Base-by-base conservation (phyloP, 1,140 invertebrate species). In the Odontomachus brunneus region DNA sequence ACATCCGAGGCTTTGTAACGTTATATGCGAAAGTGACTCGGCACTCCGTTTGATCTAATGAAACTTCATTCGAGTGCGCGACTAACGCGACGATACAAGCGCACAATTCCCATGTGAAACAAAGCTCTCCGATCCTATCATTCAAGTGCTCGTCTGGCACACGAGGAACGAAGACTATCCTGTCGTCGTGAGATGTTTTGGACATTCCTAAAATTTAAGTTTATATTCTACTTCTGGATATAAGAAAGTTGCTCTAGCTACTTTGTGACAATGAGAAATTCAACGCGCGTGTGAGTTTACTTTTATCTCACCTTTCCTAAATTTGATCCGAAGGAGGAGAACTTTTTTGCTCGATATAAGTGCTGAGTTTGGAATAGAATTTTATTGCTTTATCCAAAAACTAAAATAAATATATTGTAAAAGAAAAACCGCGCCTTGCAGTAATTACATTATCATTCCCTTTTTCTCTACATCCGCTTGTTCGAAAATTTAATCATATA, bases 21-120 rank as follows among this genome's bases (percentile, higher is more conserved):
- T 57, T 72, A 72, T 72, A 72, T 72, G 38, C 19, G 19, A 72
- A 38, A 72, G 51, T 72, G 69, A n/a, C 29, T n/a, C 51, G 12
- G 51, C n/a, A 55, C 55, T 55, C 69, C 49, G 69, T 72, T 72
- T 72, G 69, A 72, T 72, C 69, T 72, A 72, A 57, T 72, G 69
- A 72, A 57, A 44, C 69, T 72, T 72, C 69, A 72, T 72, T 72
- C 51, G 29, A 72, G 69, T 38, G 26, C 7, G 9, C 38, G 38
- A 44, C 9, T 49, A 51, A 38, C 19, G 51, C 29, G 51, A 33
- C 69, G 4, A 5, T 38, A 51, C 29, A 22, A 12, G 51, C 19
- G 19, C 38, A 11, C 3, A 44, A 19, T 57, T 57, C 19, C 14
- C n/a, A 2, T 57, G 53, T 72, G 51, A 72, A 38, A 72, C 69